Conservation (phyloP, 2,888 invertebrate genomes). For the Carterocephalus palaemon region DNA sequence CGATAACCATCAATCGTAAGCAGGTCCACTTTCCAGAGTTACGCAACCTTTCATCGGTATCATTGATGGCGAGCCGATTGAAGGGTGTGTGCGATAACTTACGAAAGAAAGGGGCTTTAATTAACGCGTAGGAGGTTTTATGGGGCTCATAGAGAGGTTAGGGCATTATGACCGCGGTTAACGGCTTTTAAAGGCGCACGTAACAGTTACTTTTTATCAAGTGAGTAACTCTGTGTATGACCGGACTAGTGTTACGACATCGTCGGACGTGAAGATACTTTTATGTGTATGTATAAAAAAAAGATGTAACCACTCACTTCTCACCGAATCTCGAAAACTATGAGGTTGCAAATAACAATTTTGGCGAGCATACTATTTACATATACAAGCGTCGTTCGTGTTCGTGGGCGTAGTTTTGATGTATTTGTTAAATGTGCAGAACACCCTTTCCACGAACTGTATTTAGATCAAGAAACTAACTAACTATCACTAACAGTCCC, state of each 20-base stretch:
- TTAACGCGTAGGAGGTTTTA: slow-evolving; percentile 48
- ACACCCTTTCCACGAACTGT: too few species aligned
- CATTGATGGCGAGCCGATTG: slow-evolving; percentile 44
- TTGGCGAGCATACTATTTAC: too few species aligned
- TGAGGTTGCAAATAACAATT: too few species aligned
- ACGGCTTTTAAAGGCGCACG: slow-evolving; percentile 8
- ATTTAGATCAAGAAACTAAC: too few species aligned
- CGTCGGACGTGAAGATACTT: background rate
- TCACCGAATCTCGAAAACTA: too few species aligned
- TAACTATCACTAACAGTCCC: too few species aligned
- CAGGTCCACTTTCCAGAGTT: slow-evolving; percentile 71
- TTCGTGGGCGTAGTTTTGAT: too few species aligned
- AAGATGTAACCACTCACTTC: too few species aligned
- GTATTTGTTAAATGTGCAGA: too few species aligned
- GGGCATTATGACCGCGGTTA: slow-evolving; percentile 13
- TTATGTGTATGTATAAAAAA: too few species aligned
- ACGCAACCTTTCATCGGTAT: slow-evolving; percentile 52
- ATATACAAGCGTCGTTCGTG: too few species aligned
- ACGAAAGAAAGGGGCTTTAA: slow-evolving; percentile 57
- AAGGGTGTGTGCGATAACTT: slow-evolving; percentile 40
- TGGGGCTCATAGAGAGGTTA: slow-evolving; percentile 31
- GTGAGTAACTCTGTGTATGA: slow-evolving; percentile 1
- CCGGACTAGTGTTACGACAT: too few species aligned
- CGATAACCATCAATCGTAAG: slow-evolving; percentile 66
- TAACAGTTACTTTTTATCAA: slow-evolving; percentile 11